phyloP scores from a whole-genome alignment of 2,888 invertebrate genomes.

The Rambutsinella grinnellia region DNA sequence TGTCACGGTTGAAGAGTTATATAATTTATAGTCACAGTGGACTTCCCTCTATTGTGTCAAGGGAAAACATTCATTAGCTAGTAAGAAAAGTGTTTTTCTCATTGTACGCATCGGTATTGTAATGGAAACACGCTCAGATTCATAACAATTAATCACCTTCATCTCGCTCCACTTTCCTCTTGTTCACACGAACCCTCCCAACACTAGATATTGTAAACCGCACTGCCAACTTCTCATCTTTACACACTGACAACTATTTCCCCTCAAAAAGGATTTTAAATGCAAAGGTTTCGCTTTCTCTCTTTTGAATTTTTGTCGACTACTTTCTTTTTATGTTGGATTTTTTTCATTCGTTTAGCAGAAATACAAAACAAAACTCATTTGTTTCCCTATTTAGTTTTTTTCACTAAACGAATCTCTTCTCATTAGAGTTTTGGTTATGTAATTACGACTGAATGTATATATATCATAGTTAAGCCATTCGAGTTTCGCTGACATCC shows the following conservation, averaged over 20 bases:
- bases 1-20: conserved; percentile 63
- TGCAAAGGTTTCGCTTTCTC: not conserved
- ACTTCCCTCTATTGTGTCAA: conserved; percentile 63
- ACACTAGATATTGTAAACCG: not conserved
- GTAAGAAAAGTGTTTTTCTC: conserved; percentile 61
- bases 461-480: not conserved
- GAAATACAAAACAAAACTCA: too few species aligned
- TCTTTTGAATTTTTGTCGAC: not conserved
- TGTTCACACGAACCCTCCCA: conserved; percentile 27
- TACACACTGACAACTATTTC: not conserved
- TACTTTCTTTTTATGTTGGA: not conserved
- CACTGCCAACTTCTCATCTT: not conserved
- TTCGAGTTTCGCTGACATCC: conserved; percentile 8
- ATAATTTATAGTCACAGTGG: conserved; percentile 63
- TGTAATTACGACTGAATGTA: not conserved
- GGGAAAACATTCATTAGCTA: conserved; percentile 64
- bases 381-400: too few species aligned
- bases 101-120: conserved; percentile 55
- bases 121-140: conserved; percentile 62
- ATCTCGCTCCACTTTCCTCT: conserved; percentile 48
- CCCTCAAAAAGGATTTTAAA: not conserved
- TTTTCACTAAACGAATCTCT: too few species aligned
- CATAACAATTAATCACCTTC: conserved; percentile 64
- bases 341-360: too few species aligned
- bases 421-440: not conserved